phyloP scores from a whole-genome alignment of 2,113 vertebrate genomes.

The Hippopotamus amphibius region DNA sequence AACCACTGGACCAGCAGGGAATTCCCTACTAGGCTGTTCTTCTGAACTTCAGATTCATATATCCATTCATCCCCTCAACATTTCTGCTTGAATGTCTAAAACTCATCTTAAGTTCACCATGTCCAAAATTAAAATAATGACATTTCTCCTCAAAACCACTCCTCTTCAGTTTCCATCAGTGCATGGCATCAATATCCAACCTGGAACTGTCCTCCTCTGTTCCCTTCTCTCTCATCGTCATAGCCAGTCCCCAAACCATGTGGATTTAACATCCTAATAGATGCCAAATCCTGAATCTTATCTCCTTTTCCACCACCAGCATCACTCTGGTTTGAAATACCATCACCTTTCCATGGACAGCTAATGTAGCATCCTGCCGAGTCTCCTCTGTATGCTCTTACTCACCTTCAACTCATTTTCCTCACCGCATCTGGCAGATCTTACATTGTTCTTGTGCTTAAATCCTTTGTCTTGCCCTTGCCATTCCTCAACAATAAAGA shows the following conservation, averaged over 20 bases:
- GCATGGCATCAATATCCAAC: not conserved
- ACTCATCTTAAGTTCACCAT: not conserved
- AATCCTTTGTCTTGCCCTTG: not conserved
- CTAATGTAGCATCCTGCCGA: rapidly evolving
- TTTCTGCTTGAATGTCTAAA: not conserved
- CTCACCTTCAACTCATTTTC: not conserved
- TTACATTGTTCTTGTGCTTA: not conserved
- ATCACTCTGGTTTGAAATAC: not conserved
- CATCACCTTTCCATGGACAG: not conserved
- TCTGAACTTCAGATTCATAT: not conserved
- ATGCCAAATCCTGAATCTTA: not conserved
- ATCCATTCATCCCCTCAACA: not conserved
- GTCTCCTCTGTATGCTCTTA: not conserved
- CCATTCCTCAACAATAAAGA: not conserved
- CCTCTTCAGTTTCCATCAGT: not conserved
- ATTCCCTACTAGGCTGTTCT: not conserved
- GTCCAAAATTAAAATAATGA: not conserved
- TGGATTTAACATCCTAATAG: too few relatives aligned
- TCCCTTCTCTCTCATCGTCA: not conserved
- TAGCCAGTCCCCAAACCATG: too few relatives aligned
- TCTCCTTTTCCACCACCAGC: not conserved
- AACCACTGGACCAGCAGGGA: too few relatives aligned
- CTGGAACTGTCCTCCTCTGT: not conserved
- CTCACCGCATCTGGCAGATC: not conserved
- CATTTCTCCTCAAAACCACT: not conserved